Evolutionary conservation across 2,888 invertebrate genomes (phyloP), one percentile per base, ranked within the genome.

Genomic region (Sminthurides aquaticus): DNA sequence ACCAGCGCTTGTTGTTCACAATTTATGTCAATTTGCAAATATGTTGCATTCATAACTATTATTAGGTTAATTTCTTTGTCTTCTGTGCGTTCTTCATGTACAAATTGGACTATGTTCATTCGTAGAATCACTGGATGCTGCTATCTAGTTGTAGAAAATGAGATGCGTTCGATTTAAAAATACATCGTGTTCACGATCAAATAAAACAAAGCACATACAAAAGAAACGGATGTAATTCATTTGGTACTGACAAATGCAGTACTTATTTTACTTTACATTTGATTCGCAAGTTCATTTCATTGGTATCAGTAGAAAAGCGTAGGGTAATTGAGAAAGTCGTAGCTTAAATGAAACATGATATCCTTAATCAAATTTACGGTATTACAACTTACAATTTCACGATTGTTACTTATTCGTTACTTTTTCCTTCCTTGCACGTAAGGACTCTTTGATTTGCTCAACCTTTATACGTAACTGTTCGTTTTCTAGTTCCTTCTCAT

Each of bases 381-480:
- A 8, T 43, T 18, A 8, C 18, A 8, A 11, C 18, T 34, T 34
- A 34, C 8, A 34, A 34, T 34, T 22, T 55, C 55, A 61, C 55
- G 29, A 61, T 54, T 54, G 20, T 64, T 60, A 62, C 67, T 66
- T 65, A 68, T 66, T 66, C n/a, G 29, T 63, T 49, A 69, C 57
- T 63, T 69, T 67, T 59, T 68, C 68, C 58, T 69, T 71, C 26
- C 69, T 62, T 24, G 67, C 49, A 52, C 71, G 65, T 26, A 71
- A 60, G 49, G 64, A 65, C 57, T 71, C 71, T 60, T 69, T 71
- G 56, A 71, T 55, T 57, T 64, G 58, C 29, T 69, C 69, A 67
- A 71, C 66, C 60, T 69, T 71, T 18, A 65, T 25, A 20, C 69
- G 57, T 25, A 71, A 60, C 29, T 69, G 66, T 43, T 71, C 71